Base-by-base conservation (phyloP, 2,888 invertebrate genomes). In the Hyppa rectilinea region DNA sequence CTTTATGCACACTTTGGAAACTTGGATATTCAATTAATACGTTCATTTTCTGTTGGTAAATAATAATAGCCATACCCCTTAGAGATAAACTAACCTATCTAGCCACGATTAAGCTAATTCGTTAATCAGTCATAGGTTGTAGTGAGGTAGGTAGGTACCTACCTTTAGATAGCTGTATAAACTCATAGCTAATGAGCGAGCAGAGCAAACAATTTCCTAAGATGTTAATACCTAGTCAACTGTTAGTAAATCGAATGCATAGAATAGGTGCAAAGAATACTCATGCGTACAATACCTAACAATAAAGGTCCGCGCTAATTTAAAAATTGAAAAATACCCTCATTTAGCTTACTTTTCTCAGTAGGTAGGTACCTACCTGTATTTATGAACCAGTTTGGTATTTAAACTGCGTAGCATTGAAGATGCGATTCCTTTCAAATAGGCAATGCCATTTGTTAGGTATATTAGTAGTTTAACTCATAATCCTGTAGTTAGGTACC, bases 261-360 rank as follows among this genome's bases (percentile, higher is more conserved):
- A 20, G 0, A 50, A 43, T 36, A n/a, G n/a, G n/a, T n/a, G n/a
- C n/a, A n/a, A n/a, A n/a, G n/a, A n/a, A n/a, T n/a, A n/a, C n/a
- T n/a, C n/a, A n/a, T n/a, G n/a, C n/a, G n/a, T n/a, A n/a, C n/a
- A n/a, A n/a, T n/a, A n/a, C n/a, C n/a, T n/a, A n/a, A n/a, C n/a
- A n/a, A n/a, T n/a, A n/a, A n/a, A n/a, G n/a, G n/a, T n/a, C n/a
- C n/a, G n/a, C n/a, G n/a, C n/a, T n/a, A n/a, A n/a, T n/a, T n/a
- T n/a, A n/a, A n/a, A n/a, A n/a, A 50, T 50, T 50, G 12, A n/a
- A 34, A 66, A 67, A 43, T 34, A 67, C 67, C 67, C 67, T 67
- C 66, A 40, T 26, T 50, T n/a, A 10, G 2, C 10, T 40, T 14
- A 20, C 10, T 40, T 14, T 14, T 20, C 23, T 40, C 3, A n/a